Base-by-base conservation (phyloP, 1,140 invertebrate genomes). In the Rhagoletis pomonella region DNA sequence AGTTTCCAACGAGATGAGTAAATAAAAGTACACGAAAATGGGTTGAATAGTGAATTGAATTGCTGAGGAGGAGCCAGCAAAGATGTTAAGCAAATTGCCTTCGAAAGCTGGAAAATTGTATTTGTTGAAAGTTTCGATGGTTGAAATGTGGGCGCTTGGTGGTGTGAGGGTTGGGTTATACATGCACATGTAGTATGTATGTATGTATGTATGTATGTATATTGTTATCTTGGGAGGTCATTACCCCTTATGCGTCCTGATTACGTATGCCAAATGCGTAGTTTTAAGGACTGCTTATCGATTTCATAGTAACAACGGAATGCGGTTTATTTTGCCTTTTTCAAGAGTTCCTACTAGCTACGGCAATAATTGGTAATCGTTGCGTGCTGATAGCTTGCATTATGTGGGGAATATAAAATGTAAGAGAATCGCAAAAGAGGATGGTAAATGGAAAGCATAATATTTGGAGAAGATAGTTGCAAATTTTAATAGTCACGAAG, bases 281-380 rank as follows among this genome's bases (percentile, higher is more conserved):
- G 42, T 10, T 73, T n/a, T 44, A 17, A n/a, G 69, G 44, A 12
- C 69, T 73, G 17, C 69, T 73, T 73, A 47, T 47, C 69, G 69
- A 44, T 50, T 42, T 42, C 19, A 7, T 7, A 7, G 65, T 73
- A 42, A 6, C 12, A 17, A 1, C 29, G 29, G 29, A 29, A 29
- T 29, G 29, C 29, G 29, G 29, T 73, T 50, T n/a, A 4, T 17
- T 42, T 73, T 44, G 14, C 14, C 5, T 73, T 73, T 73, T 17
- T 47, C 47, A n/a, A 3, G 44, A 17, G 7, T n/a, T 73, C 17
- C 4, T 73, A 73, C 29, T 55, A 55, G 5, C 5, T 10, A 55
- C 50, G 5, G 42, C 17, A 47, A 47, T 73, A 17, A 29, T 73
- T 73, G 42, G 42, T 17, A 47, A 47, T 73, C 42, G 39, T 4